Evolutionary conservation across 2,888 invertebrate genomes (phyloP), one percentile per base, ranked within the genome.

Genomic region (Drosophila barbarae): DNA sequence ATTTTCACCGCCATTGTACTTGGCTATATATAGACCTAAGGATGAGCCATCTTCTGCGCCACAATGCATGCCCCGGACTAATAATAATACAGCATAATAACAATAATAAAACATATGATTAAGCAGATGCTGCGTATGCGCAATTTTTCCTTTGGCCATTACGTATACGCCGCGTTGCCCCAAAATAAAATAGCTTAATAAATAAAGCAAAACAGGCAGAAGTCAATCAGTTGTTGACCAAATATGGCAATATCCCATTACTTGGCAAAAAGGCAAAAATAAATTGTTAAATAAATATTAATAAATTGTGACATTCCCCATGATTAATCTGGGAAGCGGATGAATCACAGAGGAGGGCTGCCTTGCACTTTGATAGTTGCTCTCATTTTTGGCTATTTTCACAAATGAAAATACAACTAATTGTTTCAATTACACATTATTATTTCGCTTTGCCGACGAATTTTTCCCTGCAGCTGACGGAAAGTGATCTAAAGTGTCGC

Each of bases 81-180:
- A 66, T 47, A 63, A 57, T 47, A 64, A 57, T 47, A 70, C 64
- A 55, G 8, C 52, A 49, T 60, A 42, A 39, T 39, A 32, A 39
- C 46, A 66, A 66, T 41, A 66, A 64, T 52, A 67, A 57, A 58
- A 13, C 39, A 34, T 42, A 65, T 71, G 64, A 63, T 42, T 73
- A 57, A 41, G 58, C 38, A 26, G 35, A 49, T 70, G 76, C 55
- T 46, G 78, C 82, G 79, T 84, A 79, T 79, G 82, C 78, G 79
- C 72, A 70, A 75, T 71, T 70, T 77, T 41, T 28, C 10, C 13
- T 10, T 12, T 36, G 15, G 15, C 8, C 23, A 52, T 59, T 66
- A 60, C 67, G 74, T 67, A 78, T 80, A 72, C 74, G 81, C 50
- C 61, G 49, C 42, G 51, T 35, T 54, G 50, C 35, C 35, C 5